A percentile compares a stretch with the other conserved stretches of the same genome.
phyloP scores from a whole-genome alignment of 2,888 invertebrate genomes.

The Antheraea assamensis region DNA sequence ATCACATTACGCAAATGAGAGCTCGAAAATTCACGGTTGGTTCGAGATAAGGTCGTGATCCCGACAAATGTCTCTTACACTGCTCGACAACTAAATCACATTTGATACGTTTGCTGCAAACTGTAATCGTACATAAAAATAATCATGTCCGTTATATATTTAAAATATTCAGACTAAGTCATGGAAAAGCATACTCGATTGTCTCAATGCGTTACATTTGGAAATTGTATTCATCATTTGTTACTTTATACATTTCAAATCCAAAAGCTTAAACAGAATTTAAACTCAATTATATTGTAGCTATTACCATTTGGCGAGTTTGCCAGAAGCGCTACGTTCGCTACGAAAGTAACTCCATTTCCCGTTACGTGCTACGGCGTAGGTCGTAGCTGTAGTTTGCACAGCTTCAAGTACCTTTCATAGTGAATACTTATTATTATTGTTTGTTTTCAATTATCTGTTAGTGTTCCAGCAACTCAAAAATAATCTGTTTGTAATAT shows the following conservation, averaged over 20 bases:
- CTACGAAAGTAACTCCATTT: constrained; percentile 71
- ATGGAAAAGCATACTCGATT: neutral
- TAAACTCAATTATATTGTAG: constrained; percentile 47
- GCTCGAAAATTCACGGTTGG: constrained; percentile 73
- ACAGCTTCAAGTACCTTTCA: constrained; percentile 58
- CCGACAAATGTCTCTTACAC: constrained; percentile 71
- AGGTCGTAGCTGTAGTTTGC: constrained; percentile 55
- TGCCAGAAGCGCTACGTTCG: constrained; percentile 66
- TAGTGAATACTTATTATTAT: constrained; percentile 49
- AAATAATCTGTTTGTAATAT: neutral
- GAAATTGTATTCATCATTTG: constrained; percentile 18
- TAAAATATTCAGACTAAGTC: neutral
- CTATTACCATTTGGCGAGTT: constrained; percentile 71
- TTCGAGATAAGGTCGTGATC: constrained; percentile 74
- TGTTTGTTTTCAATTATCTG: constrained; percentile 41
- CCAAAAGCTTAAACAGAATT: constrained; percentile 4
- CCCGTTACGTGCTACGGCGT: constrained; percentile 71
- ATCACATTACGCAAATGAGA: constrained; percentile 81
- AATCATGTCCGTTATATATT: neutral
- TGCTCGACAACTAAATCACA: constrained; percentile 61
- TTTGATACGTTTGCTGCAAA: constrained; percentile 53
- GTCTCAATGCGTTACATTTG: neutral
- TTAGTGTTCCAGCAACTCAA: constrained; percentile 20
- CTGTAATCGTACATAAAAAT: constrained; percentile 32
- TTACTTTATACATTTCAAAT: constrained; percentile 21